These are phyloP conservation scores for Escarpia spicata DNA, from an alignment of 2,888 invertebrate species.

Conservation along the genomic window DNA sequence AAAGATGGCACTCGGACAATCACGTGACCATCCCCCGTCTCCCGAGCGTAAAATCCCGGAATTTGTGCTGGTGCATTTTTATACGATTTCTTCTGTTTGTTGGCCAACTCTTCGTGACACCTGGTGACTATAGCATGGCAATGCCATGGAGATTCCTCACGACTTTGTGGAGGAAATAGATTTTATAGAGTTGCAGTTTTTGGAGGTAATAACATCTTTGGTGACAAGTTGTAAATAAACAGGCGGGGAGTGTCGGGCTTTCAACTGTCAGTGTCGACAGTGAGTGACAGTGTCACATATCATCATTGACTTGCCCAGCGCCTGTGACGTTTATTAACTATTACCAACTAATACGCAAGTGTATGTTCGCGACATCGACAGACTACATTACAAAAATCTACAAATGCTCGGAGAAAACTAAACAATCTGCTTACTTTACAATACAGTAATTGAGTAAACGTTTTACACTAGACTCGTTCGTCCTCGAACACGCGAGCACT, in stretches of 20 bases:
- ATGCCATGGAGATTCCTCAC: slow-evolving; percentile 33
- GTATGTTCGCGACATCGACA: too few relatives aligned
- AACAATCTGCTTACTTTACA: too few relatives aligned
- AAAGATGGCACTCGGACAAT: not conserved
- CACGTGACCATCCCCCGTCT: not conserved
- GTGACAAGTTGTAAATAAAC: not conserved
- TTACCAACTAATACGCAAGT: not conserved
- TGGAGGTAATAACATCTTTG: slow-evolving; percentile 49
- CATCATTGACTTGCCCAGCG: too few relatives aligned
- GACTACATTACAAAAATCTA: too few relatives aligned
- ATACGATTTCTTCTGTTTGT: not conserved
- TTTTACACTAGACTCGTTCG: too few relatives aligned
- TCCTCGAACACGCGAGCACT: too few relatives aligned
- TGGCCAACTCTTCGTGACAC: not conserved
- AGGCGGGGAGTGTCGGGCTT: not conserved
- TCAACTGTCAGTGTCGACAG: not conserved
- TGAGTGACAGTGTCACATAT: too few relatives aligned
- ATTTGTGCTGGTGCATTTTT: not conserved
- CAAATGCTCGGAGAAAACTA: too few relatives aligned
- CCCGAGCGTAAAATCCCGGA: not conserved
- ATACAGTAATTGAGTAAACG: too few relatives aligned
- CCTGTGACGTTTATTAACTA: too few relatives aligned
- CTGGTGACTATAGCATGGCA: slow-evolving; percentile 1
- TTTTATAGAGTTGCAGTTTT: slow-evolving; percentile 55
- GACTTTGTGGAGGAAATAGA: slow-evolving; percentile 61